phyloP scores from a whole-genome alignment of 2,113 vertebrate genomes.

The Notiomystis cincta region DNA sequence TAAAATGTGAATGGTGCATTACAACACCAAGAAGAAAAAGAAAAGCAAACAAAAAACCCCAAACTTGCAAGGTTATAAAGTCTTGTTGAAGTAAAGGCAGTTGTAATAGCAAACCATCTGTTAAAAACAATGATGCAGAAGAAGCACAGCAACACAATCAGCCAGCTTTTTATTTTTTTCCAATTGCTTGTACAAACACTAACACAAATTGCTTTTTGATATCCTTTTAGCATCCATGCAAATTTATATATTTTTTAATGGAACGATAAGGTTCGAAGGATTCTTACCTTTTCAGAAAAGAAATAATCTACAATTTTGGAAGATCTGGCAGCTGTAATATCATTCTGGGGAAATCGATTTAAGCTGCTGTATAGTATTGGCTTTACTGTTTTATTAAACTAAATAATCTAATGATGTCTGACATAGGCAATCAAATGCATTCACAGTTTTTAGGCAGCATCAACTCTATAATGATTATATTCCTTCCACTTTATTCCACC shows the following conservation, averaged over 20 bases:
- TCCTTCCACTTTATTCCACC: not conserved
- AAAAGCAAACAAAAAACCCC: not conserved
- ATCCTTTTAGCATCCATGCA: not conserved
- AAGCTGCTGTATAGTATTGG: not conserved
- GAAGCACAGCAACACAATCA: not conserved
- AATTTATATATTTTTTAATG: not conserved
- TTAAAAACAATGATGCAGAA: conserved; percentile 25
- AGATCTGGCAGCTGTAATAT: not conserved
- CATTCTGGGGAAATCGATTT: not conserved
- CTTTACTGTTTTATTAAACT: conserved; percentile 19
- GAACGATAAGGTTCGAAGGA: not conserved
- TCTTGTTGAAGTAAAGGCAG: conserved; percentile 26
- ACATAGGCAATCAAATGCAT: not conserved
- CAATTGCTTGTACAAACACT: not conserved
- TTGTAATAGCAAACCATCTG: conserved; percentile 31
- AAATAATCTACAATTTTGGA: not conserved
- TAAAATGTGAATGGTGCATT: not conserved
- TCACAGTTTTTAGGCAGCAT: not conserved
- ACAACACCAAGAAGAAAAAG: not conserved
- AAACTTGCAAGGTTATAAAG: conserved; percentile 16
- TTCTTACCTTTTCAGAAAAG: not conserved
- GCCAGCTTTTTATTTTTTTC: not conserved
- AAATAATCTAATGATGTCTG: conserved; percentile 16
- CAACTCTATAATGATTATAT: not conserved
- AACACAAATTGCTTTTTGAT: not conserved